A percentile compares a stretch with the other conserved stretches of the same genome.
phyloP scores from a whole-genome alignment of 2,888 invertebrate species.

The Camptogramma bilineatum region DNA sequence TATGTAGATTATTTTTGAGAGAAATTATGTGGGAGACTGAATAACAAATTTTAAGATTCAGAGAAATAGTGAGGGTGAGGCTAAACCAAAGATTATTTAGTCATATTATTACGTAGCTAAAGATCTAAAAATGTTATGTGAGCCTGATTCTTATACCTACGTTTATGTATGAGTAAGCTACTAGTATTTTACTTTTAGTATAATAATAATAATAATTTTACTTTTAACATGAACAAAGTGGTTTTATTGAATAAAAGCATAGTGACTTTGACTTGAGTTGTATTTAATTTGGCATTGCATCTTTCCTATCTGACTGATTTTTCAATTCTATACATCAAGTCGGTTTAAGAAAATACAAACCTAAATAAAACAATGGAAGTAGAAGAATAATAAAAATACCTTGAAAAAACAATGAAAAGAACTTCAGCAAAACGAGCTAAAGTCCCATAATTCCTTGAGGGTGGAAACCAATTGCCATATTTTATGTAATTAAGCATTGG shows the following conservation, averaged over 20 bases:
- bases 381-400: neutral
- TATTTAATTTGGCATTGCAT: too few species aligned
- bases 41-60: neutral
- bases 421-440: conserved; percentile 29
- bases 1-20: conserved; percentile 4
- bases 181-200: too few species aligned
- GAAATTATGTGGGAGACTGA: conserved; percentile 1
- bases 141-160: too few species aligned
- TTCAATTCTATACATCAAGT: neutral
- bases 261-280: too few species aligned
- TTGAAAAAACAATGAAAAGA: conserved; percentile 13
- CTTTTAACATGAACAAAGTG: too few species aligned
- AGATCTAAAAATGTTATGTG: too few species aligned
- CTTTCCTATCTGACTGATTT: too few species aligned
- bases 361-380: neutral
- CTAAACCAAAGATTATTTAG: neutral
- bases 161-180: too few species aligned
- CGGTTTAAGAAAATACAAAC: neutral
- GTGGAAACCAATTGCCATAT: conserved; percentile 58
- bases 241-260: too few species aligned
- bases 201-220: too few species aligned
- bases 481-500: conserved; percentile 68
- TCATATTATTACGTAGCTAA: too few species aligned
- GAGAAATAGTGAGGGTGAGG: neutral
- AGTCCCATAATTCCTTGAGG: conserved; percentile 31